A percentile compares a stretch with the other conserved stretches of the same genome.
These are phyloP conservation scores for Argyrosomus japonicus DNA, from an alignment of 2,113 vertebrate species.

Conservation along the genomic window DNA sequence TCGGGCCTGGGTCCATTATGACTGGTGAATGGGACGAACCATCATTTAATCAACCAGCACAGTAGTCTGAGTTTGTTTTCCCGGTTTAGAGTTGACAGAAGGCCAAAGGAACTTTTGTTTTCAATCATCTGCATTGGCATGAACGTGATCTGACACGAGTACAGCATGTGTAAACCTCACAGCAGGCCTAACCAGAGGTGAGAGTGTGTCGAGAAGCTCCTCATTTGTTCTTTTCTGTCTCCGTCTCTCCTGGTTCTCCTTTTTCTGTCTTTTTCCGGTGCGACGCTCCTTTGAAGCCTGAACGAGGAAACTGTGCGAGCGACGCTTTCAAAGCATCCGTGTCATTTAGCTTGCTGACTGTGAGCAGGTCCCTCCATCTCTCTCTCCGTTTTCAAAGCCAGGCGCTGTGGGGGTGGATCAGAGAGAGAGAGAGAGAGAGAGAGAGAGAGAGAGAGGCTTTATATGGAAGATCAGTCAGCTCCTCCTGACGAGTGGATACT, in stretches of 20 bases:
- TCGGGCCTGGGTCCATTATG: no score
- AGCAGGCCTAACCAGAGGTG: not conserved
- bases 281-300: conserved; percentile 67
- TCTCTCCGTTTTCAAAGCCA: conserved; percentile 41
- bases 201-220: not conserved
- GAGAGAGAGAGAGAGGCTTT: conserved; percentile 30
- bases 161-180: not conserved
- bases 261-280: not conserved
- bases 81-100: not conserved
- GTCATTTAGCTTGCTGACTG: conserved; percentile 64
- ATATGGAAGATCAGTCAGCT: conserved; percentile 54
- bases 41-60: no score
- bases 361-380: conserved; percentile 39
- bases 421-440: conserved; percentile 2
- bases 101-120: not conserved
- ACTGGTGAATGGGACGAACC: no score
- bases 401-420: conserved; percentile 56
- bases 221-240: not conserved
- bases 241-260: not conserved
- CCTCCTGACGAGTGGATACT: conserved; percentile 40
- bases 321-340: conserved; percentile 43
- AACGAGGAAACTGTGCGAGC: conserved; percentile 47
- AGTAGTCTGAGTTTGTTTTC: not conserved
- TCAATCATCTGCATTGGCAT: not conserved
- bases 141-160: not conserved